Conservation (phyloP, 2,888 invertebrate genomes). For the Unio pictorum region DNA sequence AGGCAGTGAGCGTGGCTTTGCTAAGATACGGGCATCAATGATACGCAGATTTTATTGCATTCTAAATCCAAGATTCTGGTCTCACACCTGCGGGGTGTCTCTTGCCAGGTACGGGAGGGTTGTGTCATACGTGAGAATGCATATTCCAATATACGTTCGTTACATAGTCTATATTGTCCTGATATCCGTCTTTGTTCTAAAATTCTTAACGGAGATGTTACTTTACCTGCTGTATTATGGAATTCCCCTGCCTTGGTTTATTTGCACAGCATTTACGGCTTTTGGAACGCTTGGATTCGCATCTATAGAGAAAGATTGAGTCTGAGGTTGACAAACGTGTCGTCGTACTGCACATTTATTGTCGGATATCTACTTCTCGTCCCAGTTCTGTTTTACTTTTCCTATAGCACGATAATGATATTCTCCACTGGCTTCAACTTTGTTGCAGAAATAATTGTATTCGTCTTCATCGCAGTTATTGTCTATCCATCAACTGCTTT, state of each 20-base stretch:
- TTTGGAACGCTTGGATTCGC: neutral
- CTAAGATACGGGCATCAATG: neutral
- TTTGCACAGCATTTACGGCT: neutral
- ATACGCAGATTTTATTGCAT: conserved; percentile 10
- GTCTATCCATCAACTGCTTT: conserved; percentile 20
- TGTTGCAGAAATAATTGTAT: conserved; percentile 14
- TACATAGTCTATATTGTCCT: neutral
- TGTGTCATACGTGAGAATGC: neutral
- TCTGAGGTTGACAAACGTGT: too few relatives aligned
- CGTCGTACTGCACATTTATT: neutral
- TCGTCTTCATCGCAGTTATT: conserved; percentile 18
- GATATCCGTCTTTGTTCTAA: conserved; percentile 7
- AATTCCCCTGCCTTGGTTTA: conserved; percentile 10
- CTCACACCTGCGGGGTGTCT: neutral
- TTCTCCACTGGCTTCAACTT: conserved; percentile 19
- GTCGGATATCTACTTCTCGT: neutral
- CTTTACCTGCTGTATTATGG: conserved; percentile 12
- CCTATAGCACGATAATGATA: conserved; percentile 3
- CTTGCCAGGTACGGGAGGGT: neutral
- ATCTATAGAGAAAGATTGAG: too few relatives aligned
- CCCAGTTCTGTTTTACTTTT: too few relatives aligned
- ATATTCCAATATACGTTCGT: too few relatives aligned
- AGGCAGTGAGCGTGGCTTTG: conserved; percentile 12
- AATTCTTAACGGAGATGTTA: conserved; percentile 8
- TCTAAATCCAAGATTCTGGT: conserved; percentile 17